These are phyloP conservation scores for Vanessa cardui DNA, from an alignment of 2,888 invertebrate species.

Conservation along the genomic window DNA sequence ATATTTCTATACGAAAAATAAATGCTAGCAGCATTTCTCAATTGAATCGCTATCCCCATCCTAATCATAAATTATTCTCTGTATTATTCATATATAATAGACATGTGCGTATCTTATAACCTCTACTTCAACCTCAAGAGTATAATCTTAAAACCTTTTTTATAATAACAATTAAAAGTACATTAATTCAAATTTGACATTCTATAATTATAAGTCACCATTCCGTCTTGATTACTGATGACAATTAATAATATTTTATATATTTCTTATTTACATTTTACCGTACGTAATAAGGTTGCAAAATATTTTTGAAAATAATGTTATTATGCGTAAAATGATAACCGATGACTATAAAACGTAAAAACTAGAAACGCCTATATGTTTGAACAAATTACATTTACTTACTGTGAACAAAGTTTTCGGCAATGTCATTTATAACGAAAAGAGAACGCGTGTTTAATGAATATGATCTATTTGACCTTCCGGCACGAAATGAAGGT, in stretches of 20 bases:
- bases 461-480: constrained; percentile 70
- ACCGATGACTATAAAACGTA: constrained; percentile 64
- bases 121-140: too few relatives aligned
- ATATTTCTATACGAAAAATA: too few relatives aligned
- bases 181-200: constrained; percentile 58
- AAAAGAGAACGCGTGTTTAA: constrained; percentile 77
- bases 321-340: constrained; percentile 60
- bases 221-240: constrained; percentile 71
- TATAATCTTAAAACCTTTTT: constrained; percentile 19
- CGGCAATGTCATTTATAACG: constrained; percentile 76
- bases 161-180: constrained; percentile 33
- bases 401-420: constrained; percentile 52
- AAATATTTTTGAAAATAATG: constrained; percentile 53
- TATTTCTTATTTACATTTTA: constrained; percentile 68
- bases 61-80: neutral
- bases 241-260: constrained; percentile 72
- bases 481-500: constrained; percentile 78
- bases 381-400: constrained; percentile 57
- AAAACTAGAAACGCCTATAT: constrained; percentile 53
- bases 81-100: neutral
- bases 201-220: constrained; percentile 58
- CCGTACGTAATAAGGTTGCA: constrained; percentile 48
- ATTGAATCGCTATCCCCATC: too few relatives aligned
- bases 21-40: too few relatives aligned
- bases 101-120: neutral